Evolutionary conservation across 1,140 invertebrate genomes (phyloP).

Genomic region (Rhynchophorus ferrugineus): DNA sequence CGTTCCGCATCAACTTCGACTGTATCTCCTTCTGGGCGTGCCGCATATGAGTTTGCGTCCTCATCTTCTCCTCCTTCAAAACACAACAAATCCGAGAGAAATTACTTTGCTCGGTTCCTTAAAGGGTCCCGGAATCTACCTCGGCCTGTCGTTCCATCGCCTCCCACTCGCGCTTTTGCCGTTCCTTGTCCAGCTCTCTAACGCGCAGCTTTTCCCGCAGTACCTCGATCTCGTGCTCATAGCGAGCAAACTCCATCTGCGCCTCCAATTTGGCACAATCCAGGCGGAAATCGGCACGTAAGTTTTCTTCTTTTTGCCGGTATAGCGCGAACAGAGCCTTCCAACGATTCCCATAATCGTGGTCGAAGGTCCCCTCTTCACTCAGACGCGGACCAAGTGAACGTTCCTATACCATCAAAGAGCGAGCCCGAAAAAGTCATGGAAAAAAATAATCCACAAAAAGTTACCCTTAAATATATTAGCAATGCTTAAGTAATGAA

Average conservation of each 20-base stretch:
- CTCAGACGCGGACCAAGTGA: slow-evolving; percentile 86
- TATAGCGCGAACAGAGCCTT: slow-evolving; percentile 90
- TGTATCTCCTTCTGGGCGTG: slow-evolving; percentile 8
- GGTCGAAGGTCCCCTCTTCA: slow-evolving; percentile 80
- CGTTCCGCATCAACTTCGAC: slow-evolving; percentile 5
- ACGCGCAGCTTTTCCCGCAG: slow-evolving; percentile 76
- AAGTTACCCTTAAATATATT: no score
- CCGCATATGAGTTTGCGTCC: slow-evolving; percentile 6
- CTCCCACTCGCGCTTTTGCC: slow-evolving; percentile 80
- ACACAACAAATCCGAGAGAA: neutral
- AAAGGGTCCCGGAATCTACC: no score
- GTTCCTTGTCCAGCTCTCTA: slow-evolving; percentile 76
- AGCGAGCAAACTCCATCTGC: slow-evolving; percentile 89
- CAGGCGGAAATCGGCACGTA: slow-evolving; percentile 84
- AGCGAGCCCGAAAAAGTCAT: no score
- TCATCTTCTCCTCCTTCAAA: slow-evolving; percentile 8
- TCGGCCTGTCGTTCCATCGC: slow-evolving; percentile 74
- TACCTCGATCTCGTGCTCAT: slow-evolving; percentile 83
- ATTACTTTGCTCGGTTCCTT: no score
- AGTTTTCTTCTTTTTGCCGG: slow-evolving; percentile 79
- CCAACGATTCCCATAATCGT: slow-evolving; percentile 92
- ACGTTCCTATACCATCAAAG: no score
- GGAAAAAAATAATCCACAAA: no score
- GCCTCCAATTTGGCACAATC: slow-evolving; percentile 86
- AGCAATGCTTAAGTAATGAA: slow-evolving; percentile 42